A percentile compares a stretch with the other conserved stretches of the same genome.
Evolutionary conservation across 2,797 vertebrate species (phyloP).

Genomic region (Sebastes elongatus): DNA sequence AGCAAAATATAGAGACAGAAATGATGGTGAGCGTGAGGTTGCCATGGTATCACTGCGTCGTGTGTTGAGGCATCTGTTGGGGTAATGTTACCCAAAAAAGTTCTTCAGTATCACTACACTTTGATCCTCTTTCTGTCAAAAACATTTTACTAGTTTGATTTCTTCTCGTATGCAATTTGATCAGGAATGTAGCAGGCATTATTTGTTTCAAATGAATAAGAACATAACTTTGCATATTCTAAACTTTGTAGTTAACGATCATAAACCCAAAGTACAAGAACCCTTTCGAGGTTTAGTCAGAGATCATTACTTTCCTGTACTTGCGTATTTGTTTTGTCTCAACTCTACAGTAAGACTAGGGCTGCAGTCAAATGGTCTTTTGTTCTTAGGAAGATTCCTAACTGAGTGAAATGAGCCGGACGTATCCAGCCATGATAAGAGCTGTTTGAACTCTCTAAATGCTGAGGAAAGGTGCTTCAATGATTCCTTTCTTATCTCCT

Average conservation of each 20-base stretch:
- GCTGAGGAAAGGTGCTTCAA: background rate
- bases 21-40: slow-evolving; percentile 51
- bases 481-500: background rate
- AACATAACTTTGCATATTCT: too few relatives aligned
- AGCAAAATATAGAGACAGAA: background rate
- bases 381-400: too few relatives aligned
- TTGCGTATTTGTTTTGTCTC: background rate
- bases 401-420: too few relatives aligned
- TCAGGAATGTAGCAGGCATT: background rate
- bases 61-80: slow-evolving; percentile 45
- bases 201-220: too few relatives aligned
- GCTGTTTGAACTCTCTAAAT: background rate
- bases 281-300: background rate
- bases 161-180: background rate
- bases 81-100: slow-evolving; percentile 22
- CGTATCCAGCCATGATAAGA: background rate
- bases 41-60: slow-evolving; percentile 36
- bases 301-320: background rate
- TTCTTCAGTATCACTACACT: background rate
- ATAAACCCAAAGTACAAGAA: background rate
- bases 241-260: too few relatives aligned
- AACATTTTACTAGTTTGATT: background rate
- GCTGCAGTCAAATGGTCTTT: rapidly evolving
- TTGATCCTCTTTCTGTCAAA: background rate
- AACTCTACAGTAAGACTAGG: background rate